phyloP scores from a whole-genome alignment of 2,888 invertebrate genomes.

The Pecten maximus region DNA sequence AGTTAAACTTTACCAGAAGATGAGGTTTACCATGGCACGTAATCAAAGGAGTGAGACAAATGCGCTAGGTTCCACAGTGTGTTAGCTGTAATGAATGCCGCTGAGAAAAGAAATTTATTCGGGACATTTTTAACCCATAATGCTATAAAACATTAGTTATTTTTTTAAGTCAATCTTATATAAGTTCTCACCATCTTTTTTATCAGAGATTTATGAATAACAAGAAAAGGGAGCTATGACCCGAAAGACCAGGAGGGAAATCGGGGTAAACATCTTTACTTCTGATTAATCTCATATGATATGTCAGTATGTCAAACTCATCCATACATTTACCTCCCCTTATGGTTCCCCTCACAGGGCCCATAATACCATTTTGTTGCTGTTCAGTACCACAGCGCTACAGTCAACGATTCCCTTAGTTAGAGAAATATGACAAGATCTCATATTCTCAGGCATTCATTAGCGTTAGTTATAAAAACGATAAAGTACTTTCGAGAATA shows the following conservation, averaged over 20 bases:
- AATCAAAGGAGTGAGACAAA: neutral
- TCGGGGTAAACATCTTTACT: neutral
- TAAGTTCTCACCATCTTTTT: no score
- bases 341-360: neutral
- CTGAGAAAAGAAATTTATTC: neutral
- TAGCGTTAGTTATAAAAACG: neutral
- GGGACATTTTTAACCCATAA: no score
- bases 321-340: neutral
- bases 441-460: neutral
- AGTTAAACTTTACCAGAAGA: no score
- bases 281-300: neutral
- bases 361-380: neutral
- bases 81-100: neutral
- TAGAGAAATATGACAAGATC: neutral
- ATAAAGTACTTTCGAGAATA: neutral
- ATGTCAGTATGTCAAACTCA: neutral
- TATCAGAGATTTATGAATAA: neutral
- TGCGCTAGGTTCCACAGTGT: no score
- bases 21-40: neutral
- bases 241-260: no score
- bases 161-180: no score
- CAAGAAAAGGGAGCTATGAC: neutral
- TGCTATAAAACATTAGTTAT: no score
- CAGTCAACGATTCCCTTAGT: neutral
- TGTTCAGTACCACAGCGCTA: neutral